Conservation (phyloP, 2,888 invertebrate species). For the Tachina fera region DNA sequence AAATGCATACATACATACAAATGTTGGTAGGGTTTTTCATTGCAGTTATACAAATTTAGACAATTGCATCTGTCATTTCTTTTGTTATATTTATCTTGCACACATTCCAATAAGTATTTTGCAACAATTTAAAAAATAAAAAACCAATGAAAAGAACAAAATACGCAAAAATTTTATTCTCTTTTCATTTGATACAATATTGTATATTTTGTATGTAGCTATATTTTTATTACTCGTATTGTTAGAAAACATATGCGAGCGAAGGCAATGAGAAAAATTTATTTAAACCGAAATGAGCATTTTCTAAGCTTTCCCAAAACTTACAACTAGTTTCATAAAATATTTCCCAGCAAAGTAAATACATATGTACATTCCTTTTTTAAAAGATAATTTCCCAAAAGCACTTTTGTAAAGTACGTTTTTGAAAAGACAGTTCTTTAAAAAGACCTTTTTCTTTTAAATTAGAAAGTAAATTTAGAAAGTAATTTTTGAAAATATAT, state of each 20-base stretch:
- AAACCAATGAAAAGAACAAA: slow-evolving; percentile 9
- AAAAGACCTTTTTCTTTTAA: no score
- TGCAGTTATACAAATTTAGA: slow-evolving; percentile 37
- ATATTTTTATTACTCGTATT: slow-evolving; percentile 4
- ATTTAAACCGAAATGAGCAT: no score
- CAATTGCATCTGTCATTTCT: slow-evolving; percentile 65
- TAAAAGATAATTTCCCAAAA: background rate
- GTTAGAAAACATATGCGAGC: no score
- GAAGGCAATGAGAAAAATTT: no score
- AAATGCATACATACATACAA: no score
- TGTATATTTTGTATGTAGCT: background rate
- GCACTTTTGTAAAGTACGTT: background rate
- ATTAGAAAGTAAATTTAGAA: no score
- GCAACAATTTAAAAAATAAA: slow-evolving; percentile 33
- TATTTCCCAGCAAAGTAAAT: no score
- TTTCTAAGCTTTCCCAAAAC: background rate
- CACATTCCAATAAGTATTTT: slow-evolving; percentile 47
- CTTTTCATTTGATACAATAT: background rate
- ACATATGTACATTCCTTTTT: no score
- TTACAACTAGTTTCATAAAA: background rate
- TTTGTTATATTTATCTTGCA: slow-evolving; percentile 37
- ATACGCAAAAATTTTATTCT: slow-evolving; percentile 16
- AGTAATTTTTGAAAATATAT: background rate
- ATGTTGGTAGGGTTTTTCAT: slow-evolving; percentile 24
- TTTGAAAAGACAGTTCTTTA: background rate